These are phyloP conservation scores for Hoplostethus mediterraneus DNA, from an alignment of 2,797 vertebrate species.

Conservation along the genomic window DNA sequence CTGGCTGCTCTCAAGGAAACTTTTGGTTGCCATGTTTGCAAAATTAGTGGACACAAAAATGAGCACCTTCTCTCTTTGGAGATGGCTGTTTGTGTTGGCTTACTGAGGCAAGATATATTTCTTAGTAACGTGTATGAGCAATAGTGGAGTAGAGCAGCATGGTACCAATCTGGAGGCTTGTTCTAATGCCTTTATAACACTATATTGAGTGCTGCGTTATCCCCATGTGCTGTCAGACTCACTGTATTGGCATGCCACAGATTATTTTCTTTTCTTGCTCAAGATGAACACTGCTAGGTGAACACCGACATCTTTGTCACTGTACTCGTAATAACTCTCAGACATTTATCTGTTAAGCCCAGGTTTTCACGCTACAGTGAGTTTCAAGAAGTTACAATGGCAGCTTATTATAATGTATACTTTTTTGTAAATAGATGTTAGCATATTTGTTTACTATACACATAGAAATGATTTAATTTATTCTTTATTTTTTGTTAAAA, in stretches of 20 bases:
- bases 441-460: constrained; percentile 82
- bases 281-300: constrained; percentile 34
- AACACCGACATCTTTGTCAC: constrained; percentile 50
- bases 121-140: constrained; percentile 57
- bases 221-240: constrained; percentile 39
- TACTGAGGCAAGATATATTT: constrained; percentile 20
- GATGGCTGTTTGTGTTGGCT: constrained; percentile 2
- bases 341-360: constrained; percentile 53
- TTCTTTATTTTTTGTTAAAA: constrained; percentile 79
- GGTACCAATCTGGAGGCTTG: constrained; percentile 36
- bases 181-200: constrained; percentile 48
- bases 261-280: constrained; percentile 14
- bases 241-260: constrained; percentile 48
- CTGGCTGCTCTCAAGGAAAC: neutral
- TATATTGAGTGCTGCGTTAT: constrained; percentile 48
- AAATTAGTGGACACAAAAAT: constrained; percentile 4
- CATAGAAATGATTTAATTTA: constrained; percentile 85
- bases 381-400: constrained; percentile 75
- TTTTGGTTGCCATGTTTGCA: constrained; percentile 5
- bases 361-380: constrained; percentile 49
- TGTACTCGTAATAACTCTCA: constrained; percentile 37
- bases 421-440: constrained; percentile 86
- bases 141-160: constrained; percentile 45
- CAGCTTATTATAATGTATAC: constrained; percentile 81
- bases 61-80: constrained; percentile 7